A percentile compares a stretch with the other conserved stretches of the same genome.
Conservation (phyloP, 2,113 vertebrate genomes). For the Ptychochromis oligacanthus region DNA sequence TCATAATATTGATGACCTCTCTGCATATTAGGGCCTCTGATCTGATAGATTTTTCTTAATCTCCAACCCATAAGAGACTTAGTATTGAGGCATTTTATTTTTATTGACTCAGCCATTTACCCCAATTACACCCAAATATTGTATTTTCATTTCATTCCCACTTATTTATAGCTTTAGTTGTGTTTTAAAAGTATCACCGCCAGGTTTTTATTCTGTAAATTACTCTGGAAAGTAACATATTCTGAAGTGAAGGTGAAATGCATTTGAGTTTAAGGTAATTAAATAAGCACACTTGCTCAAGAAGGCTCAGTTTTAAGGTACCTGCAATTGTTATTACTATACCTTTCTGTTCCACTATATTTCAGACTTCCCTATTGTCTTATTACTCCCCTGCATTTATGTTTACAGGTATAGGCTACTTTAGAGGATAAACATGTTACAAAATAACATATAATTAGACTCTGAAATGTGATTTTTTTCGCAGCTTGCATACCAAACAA, state of each 20-base stretch:
- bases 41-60: background rate
- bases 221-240: background rate
- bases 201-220: background rate
- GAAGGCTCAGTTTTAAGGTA: background rate
- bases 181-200: background rate
- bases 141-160: background rate
- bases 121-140: background rate
- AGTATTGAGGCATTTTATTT: background rate
- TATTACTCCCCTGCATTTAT: background rate
- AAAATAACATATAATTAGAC: no score
- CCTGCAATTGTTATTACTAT: background rate
- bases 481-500: background rate
- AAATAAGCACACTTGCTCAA: background rate
- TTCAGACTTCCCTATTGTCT: background rate
- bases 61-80: background rate
- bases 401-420: background rate
- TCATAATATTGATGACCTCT: background rate
- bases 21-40: fast-evolving
- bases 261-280: background rate
- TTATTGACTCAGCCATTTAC: background rate
- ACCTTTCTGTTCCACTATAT: background rate
- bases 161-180: background rate
- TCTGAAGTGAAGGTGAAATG: background rate
- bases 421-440: background rate
- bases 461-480: fast-evolving